These are phyloP conservation scores for Tachyglossus aculeatus DNA, from an alignment of 2,797 vertebrate genomes.

Conservation along the genomic window DNA sequence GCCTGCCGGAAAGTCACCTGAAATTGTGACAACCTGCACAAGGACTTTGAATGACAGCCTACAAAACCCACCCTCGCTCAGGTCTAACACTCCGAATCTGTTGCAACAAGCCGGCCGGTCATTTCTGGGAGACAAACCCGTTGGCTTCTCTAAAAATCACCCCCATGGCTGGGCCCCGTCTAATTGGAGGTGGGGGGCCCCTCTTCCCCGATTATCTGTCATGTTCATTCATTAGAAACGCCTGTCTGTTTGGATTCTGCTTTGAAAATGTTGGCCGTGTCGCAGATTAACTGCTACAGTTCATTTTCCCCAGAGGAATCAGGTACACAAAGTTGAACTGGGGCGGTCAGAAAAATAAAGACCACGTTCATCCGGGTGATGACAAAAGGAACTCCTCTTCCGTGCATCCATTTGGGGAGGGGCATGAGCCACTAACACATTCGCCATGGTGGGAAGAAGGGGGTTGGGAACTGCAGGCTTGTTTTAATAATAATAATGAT, in stretches of 20 bases:
- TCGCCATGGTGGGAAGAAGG: no score
- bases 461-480: no score
- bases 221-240: constrained; percentile 48
- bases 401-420: no score
- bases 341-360: not conserved
- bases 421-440: no score
- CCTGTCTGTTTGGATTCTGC: constrained; percentile 32
- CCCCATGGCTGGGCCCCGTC: constrained; percentile 30
- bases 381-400: no score
- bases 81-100: constrained; percentile 31
- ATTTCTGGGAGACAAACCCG: constrained; percentile 37
- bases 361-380: no score
- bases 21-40: not conserved
- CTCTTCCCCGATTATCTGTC: constrained; percentile 48
- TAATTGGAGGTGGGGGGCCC: constrained; percentile 31
- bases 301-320: constrained; percentile 33
- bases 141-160: constrained; percentile 58
- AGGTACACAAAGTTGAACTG: constrained; percentile 20
- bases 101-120: not conserved
- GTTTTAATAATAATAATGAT: no score
- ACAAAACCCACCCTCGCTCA: constrained; percentile 14
- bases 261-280: constrained; percentile 23
- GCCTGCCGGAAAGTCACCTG: not conserved
- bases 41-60: constrained; percentile 16
- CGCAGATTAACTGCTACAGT: constrained; percentile 56